Evolutionary conservation across 2,797 vertebrate genomes (phyloP).

Genomic region (Malacoctenus gilli): DNA sequence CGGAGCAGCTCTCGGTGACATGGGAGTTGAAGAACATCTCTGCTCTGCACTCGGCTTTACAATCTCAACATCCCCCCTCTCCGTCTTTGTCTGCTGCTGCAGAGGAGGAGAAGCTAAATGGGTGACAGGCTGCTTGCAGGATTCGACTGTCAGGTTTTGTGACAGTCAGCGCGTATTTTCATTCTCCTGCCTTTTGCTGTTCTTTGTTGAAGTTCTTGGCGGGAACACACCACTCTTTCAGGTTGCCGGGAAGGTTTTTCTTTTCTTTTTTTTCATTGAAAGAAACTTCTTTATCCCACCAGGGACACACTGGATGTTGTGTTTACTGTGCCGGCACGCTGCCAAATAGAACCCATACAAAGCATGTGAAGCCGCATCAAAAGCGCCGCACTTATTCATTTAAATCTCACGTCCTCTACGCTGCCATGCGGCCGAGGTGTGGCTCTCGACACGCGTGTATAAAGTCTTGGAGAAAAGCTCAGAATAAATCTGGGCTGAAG

Average conservation of each 20-base stretch:
- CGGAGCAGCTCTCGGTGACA: constrained; percentile 23
- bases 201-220: constrained; percentile 37
- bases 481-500: no score
- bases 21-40: constrained; percentile 10
- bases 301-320: constrained; percentile 38
- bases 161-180: no score
- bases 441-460: no score
- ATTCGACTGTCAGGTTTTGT: constrained; percentile 41
- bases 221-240: constrained; percentile 21
- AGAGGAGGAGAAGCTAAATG: constrained; percentile 21
- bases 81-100: constrained; percentile 13
- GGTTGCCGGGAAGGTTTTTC: constrained; percentile 19
- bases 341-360: constrained; percentile 6
- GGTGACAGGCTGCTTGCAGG: constrained; percentile 29
- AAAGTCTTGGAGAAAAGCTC: no score
- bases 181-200: neutral
- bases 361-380: constrained; percentile 38
- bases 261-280: no score
- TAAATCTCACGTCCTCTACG: neutral
- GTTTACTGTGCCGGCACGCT: constrained; percentile 25
- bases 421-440: no score
- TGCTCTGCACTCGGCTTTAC: constrained; percentile 19
- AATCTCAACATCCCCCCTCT: constrained; percentile 12
- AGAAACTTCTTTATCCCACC: constrained; percentile 18
- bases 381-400: constrained; percentile 5